Evolutionary conservation across 2,888 invertebrate species (phyloP).

Genomic region (Calephelis perditalis): DNA sequence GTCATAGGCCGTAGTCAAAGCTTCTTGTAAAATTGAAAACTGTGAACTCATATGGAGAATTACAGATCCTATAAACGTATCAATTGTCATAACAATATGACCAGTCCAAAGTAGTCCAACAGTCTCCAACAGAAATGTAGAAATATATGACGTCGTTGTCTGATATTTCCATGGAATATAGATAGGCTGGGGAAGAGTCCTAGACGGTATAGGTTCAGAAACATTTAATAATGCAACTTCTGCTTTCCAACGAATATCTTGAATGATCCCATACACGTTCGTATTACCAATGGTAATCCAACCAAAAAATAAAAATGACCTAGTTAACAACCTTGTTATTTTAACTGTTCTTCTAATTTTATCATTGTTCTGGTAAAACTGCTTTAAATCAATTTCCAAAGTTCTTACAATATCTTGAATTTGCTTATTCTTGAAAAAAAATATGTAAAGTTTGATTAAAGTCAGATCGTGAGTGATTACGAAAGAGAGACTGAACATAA

Average conservation of each 20-base stretch:
- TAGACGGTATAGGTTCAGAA: conserved; percentile 40
- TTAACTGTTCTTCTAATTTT: conserved; percentile 49
- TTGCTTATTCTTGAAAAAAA: conserved; percentile 59
- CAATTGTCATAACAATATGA: conserved; percentile 67
- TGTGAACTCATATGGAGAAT: conserved; percentile 68
- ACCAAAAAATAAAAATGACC: conserved; percentile 59
- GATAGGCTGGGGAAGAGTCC: conserved; percentile 64
- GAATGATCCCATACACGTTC: conserved; percentile 56
- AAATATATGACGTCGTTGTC: conserved; percentile 48
- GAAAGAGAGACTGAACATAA: conserved; percentile 70
- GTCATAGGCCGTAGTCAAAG: conserved; percentile 54
- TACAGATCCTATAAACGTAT: conserved; percentile 64
- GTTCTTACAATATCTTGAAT: conserved; percentile 60
- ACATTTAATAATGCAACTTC: conserved; percentile 46
- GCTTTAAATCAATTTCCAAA: conserved; percentile 52
- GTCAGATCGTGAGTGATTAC: conserved; percentile 69
- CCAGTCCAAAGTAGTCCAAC: conserved; percentile 67
- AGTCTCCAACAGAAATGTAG: conserved; percentile 59
- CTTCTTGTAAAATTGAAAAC: conserved; percentile 57
- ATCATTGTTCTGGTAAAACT: conserved; percentile 56
- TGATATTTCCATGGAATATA: conserved; percentile 71
- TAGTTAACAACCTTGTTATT: conserved; percentile 51
- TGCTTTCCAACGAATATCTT: conserved; percentile 58
- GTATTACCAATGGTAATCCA: conserved; percentile 66
- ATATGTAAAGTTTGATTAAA: conserved; percentile 60